Evolutionary conservation across 2,797 vertebrate genomes (phyloP).

Genomic region (Zalophus californianus): DNA sequence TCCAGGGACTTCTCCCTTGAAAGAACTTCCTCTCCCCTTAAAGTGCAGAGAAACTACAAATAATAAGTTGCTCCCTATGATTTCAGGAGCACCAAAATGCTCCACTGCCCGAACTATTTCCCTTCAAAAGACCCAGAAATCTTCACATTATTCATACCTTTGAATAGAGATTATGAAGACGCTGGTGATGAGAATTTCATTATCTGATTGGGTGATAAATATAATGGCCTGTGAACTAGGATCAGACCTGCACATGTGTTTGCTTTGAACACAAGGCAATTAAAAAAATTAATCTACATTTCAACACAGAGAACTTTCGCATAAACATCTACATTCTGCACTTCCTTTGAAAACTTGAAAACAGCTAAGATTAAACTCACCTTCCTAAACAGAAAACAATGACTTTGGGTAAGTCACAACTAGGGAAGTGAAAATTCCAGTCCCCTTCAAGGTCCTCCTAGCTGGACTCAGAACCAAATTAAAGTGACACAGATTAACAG

Average conservation of each 20-base stretch:
- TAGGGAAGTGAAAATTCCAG: background rate
- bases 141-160: background rate
- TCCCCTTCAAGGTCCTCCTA: background rate
- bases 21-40: background rate
- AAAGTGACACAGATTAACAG: no score
- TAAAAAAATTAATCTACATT: background rate
- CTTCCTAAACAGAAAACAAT: slow-evolving; percentile 6
- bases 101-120: background rate
- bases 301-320: background rate
- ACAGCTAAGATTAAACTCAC: background rate
- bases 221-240: background rate
- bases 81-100: background rate
- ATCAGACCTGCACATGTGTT: background rate
- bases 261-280: slow-evolving; percentile 13
- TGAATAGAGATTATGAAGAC: background rate
- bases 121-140: background rate
- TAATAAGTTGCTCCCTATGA: background rate
- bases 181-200: background rate
- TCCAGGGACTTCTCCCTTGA: background rate
- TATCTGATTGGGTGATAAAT: background rate
- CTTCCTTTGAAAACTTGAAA: slow-evolving; percentile 21
- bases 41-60: background rate
- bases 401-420: background rate
- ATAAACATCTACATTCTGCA: background rate
- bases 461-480: background rate